phyloP scores from a whole-genome alignment of 2,888 invertebrate species.

The Amorpha juglandis region DNA sequence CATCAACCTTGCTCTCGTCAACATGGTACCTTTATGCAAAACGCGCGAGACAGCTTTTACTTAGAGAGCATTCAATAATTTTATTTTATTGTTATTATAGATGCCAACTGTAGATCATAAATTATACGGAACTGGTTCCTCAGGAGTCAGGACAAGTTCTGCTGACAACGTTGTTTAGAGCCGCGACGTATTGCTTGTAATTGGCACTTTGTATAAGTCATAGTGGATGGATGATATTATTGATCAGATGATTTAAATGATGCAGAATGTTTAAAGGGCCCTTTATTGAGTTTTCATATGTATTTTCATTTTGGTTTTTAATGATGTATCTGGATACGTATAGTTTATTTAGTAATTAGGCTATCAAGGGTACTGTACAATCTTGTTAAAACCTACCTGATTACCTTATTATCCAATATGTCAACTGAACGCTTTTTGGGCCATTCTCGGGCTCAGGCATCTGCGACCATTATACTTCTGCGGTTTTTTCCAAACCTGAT shows the following conservation, averaged over 20 bases:
- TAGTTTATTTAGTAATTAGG: no score
- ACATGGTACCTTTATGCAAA: constrained; percentile 14
- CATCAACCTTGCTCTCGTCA: neutral
- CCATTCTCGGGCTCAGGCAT: no score
- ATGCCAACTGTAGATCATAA: constrained; percentile 15
- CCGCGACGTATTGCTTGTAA: constrained; percentile 21
- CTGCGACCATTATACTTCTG: no score
- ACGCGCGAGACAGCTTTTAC: constrained; percentile 10
- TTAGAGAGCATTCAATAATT: constrained; percentile 11
- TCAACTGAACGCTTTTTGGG: no score
- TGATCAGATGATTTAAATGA: neutral
- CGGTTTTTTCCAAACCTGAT: no score
- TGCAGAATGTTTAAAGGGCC: neutral
- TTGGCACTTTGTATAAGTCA: constrained; percentile 20
- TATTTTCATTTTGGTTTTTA: no score
- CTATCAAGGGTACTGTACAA: no score
- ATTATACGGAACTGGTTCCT: constrained; percentile 8
- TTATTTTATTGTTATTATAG: constrained; percentile 25
- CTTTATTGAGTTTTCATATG: neutral
- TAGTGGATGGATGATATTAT: neutral
- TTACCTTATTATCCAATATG: no score
- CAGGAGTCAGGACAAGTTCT: constrained; percentile 6
- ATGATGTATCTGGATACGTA: no score
- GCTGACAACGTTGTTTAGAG: constrained; percentile 20
- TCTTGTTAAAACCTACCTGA: no score